Percentiles rank a stretch among this genome's conserved stretches.
These are phyloP conservation scores for Cassiopea xamachana DNA, from an alignment of 30 jellyfish, hydroid and myxozoan genomes.

Conservation along the genomic window DNA sequence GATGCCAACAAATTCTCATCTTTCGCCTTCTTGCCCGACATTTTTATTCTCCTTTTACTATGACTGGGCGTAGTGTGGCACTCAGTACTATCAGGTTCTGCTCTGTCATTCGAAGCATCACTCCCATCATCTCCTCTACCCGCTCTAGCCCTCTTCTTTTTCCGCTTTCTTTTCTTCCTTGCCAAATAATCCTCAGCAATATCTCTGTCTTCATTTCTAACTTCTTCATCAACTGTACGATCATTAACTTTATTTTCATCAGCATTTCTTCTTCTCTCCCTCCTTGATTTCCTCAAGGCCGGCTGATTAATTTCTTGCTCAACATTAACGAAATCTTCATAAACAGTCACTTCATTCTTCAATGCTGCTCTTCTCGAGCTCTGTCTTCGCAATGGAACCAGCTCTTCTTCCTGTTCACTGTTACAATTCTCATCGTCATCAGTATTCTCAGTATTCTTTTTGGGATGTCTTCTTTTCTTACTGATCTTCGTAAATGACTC, in stretches of 20 bases:
- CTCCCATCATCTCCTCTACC: not conserved
- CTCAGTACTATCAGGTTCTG: not conserved
- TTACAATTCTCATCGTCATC: not conserved
- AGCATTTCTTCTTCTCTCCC: conserved; percentile 23
- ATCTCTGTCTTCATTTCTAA: not conserved
- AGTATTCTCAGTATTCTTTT: not conserved
- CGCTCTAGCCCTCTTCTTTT: not conserved
- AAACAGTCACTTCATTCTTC: not conserved
- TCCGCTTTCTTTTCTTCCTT: not conserved
- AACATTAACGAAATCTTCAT: conserved; percentile 1
- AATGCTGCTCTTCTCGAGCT: not conserved
- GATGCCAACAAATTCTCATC: not conserved
- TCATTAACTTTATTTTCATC: not conserved
- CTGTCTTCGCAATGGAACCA: not conserved
- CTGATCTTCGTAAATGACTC: conserved; percentile 13
- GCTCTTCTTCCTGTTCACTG: not conserved
- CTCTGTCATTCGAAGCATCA: not conserved
- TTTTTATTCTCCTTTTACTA: not conserved
- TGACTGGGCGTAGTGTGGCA: not conserved
- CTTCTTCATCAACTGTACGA: not conserved
- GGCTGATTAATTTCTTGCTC: not conserved
- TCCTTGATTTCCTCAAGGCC: not conserved
- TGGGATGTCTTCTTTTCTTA: not conserved
- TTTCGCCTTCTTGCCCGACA: not conserved
- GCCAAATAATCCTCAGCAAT: not conserved